phyloP scores from a whole-genome alignment of 2,888 invertebrate genomes.

The Chrysina gloriosa region DNA sequence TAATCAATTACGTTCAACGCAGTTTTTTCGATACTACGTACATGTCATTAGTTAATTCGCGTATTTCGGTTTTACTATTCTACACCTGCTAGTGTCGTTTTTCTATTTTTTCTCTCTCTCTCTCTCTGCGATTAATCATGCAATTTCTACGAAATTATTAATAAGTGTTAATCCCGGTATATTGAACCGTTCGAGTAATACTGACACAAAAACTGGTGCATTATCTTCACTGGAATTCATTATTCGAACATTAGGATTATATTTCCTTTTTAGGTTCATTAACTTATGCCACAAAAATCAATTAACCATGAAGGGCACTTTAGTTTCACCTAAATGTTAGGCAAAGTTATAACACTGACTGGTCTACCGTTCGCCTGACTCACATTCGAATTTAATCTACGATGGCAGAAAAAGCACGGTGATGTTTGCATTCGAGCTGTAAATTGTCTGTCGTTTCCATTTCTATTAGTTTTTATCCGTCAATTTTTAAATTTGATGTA shows the following conservation, averaged over 20 bases:
- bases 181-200: constrained; percentile 10
- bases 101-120: not conserved
- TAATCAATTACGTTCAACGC: too few relatives aligned
- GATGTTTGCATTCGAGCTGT: not conserved
- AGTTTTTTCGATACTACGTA: too few relatives aligned
- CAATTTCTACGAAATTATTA: constrained; percentile 22
- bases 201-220: constrained; percentile 27
- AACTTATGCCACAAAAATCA: constrained; percentile 40
- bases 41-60: not conserved
- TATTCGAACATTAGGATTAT: constrained; percentile 39
- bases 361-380: not conserved
- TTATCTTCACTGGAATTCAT: constrained; percentile 30
- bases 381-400: not conserved
- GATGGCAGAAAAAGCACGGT: not conserved
- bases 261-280: constrained; percentile 39
- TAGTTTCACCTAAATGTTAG: constrained; percentile 40
- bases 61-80: not conserved
- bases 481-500: too few relatives aligned
- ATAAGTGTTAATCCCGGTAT: constrained; percentile 19
- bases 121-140: constrained; percentile 11
- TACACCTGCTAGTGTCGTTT: not conserved
- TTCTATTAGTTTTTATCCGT: too few relatives aligned
- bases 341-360: constrained; percentile 15
- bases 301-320: constrained; percentile 45
- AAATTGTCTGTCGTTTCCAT: not conserved